A percentile compares a stretch with the other conserved stretches of the same genome.
These are phyloP conservation scores for Cataglyphis livida DNA, from an alignment of 2,888 invertebrate genomes.

Conservation along the genomic window DNA sequence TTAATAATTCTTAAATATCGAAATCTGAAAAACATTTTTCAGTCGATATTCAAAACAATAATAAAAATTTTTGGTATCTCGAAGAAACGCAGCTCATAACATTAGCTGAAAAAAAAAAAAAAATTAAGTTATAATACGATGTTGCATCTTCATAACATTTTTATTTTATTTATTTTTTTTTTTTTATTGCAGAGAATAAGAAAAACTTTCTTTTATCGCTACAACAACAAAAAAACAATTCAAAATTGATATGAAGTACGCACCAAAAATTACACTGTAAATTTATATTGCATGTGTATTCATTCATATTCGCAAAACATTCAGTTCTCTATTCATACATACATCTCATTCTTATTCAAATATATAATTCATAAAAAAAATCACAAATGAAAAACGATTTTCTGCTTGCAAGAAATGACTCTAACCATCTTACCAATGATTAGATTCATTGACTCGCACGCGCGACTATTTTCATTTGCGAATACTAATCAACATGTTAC, in stretches of 20 bases:
- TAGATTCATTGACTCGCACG: not conserved
- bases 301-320: not conserved
- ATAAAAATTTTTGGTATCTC: slow-evolving; percentile 5
- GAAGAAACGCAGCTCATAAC: not conserved
- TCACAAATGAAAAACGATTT: slow-evolving; percentile 6
- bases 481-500: slow-evolving; percentile 1
- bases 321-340: not conserved
- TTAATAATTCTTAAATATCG: not conserved
- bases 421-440: slow-evolving; percentile 60
- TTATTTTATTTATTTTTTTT: not conserved
- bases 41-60: not conserved
- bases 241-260: slow-evolving; percentile 10
- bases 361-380: not conserved
- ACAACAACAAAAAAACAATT: not conserved
- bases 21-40: not conserved
- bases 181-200: not conserved
- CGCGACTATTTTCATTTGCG: slow-evolving; percentile 22
- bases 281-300: not conserved
- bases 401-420: slow-evolving; percentile 11
- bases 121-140: no score
- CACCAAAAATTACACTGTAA: not conserved
- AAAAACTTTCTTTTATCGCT: not conserved
- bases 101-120: slow-evolving; percentile 14
- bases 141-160: not conserved
- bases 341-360: not conserved